phyloP scores from a whole-genome alignment of 2,113 vertebrate species.

The Phoenicopterus ruber region DNA sequence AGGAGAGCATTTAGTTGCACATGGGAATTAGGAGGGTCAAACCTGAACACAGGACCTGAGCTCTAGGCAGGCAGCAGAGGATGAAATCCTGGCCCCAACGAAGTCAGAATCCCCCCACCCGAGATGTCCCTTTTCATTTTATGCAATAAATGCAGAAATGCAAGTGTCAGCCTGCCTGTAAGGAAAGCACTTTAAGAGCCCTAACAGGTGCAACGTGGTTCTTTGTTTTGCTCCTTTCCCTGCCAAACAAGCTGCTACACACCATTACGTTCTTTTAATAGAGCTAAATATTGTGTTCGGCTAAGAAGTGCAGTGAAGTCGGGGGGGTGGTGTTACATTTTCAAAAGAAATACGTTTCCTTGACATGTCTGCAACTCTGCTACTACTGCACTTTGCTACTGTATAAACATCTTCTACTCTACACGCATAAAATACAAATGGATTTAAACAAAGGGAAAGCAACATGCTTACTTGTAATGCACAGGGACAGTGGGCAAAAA shows the following conservation, averaged over 20 bases:
- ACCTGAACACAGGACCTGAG: background rate
- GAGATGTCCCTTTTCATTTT: background rate
- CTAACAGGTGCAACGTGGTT: background rate
- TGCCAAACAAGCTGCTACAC: background rate
- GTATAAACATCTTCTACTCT: background rate
- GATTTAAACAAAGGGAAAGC: background rate
- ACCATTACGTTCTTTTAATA: background rate
- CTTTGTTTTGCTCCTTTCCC: background rate
- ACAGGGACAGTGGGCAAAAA: background rate
- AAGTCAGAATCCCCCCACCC: background rate
- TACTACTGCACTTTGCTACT: background rate
- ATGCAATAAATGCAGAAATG: background rate
- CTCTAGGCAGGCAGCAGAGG: background rate
- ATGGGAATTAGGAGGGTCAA: background rate
- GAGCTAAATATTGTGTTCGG: background rate
- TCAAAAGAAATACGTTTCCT: background rate
- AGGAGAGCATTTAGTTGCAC: background rate
- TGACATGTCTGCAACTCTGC: background rate
- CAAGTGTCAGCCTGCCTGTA: background rate
- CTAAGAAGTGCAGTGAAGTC: accelerated
- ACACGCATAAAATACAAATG: background rate
- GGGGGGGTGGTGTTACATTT: background rate
- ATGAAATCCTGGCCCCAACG: background rate
- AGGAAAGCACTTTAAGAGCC: background rate
- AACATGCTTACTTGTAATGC: background rate